These are phyloP conservation scores for Potamilus streckersoni DNA, from an alignment of 1,140 invertebrate genomes.

Conservation along the genomic window DNA sequence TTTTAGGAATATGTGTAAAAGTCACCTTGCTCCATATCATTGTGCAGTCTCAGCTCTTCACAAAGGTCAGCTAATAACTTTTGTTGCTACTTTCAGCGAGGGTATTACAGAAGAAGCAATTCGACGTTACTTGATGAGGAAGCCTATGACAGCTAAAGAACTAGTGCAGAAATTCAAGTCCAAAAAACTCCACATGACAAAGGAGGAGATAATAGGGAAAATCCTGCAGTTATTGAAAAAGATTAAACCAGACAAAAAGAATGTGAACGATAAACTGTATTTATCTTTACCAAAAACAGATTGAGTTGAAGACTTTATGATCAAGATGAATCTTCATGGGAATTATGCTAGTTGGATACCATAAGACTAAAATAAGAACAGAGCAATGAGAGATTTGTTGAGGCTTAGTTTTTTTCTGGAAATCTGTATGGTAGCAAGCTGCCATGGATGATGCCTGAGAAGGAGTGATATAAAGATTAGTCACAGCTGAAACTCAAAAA, in stretches of 20 bases:
- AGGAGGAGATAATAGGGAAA: slow-evolving; percentile 87
- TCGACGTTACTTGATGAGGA: slow-evolving; percentile 89
- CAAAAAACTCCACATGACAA: slow-evolving; percentile 88
- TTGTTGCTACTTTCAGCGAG: slow-evolving; percentile 73
- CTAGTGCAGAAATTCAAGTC: slow-evolving; percentile 94
- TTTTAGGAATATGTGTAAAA: too few relatives aligned
- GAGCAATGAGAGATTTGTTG: too few relatives aligned
- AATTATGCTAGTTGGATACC: too few relatives aligned
- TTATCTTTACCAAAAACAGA: slow-evolving; percentile 77
- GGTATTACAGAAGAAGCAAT: slow-evolving; percentile 96
- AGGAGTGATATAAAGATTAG: too few relatives aligned
- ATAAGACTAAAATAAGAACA: too few relatives aligned
- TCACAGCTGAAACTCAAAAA: too few relatives aligned
- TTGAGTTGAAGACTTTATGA: slow-evolving; percentile 18
- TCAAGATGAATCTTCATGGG: too few relatives aligned
- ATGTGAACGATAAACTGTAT: slow-evolving; percentile 95
- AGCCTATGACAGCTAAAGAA: slow-evolving; percentile 96
- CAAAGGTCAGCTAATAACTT: background rate
- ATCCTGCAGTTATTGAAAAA: slow-evolving; percentile 95
- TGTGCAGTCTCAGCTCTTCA: too few relatives aligned
- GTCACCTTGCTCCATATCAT: too few relatives aligned
- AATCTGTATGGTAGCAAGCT: too few relatives aligned
- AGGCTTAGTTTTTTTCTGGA: too few relatives aligned
- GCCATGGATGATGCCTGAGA: too few relatives aligned
- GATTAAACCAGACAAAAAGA: slow-evolving; percentile 93